Evolutionary conservation across 1,140 invertebrate species (phyloP).

Genomic region (Teleopsis dalmanni): DNA sequence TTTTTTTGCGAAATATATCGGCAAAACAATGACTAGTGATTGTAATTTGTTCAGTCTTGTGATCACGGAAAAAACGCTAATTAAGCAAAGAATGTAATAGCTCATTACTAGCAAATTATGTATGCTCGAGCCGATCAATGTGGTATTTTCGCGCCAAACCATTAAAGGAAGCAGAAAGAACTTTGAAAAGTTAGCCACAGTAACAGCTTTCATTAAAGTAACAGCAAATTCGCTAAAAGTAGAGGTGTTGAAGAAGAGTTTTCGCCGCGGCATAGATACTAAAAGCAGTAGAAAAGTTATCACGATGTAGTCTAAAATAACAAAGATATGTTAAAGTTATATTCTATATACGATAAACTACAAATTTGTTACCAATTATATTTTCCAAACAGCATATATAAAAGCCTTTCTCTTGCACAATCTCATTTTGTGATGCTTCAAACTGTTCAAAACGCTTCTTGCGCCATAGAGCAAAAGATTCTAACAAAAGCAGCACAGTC

Average conservation of each 20-base stretch:
- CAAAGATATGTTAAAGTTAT: too few relatives aligned
- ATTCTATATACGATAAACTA: too few relatives aligned
- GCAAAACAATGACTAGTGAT: constrained; percentile 8
- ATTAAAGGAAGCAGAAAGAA: constrained; percentile 47
- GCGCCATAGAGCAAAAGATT: constrained; percentile 53
- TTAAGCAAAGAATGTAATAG: constrained; percentile 31
- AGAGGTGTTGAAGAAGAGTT: not conserved
- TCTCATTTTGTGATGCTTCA: constrained; percentile 38
- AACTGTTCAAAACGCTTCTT: constrained; percentile 28
- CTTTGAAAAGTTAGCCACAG: constrained; percentile 46
- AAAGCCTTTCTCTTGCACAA: constrained; percentile 48
- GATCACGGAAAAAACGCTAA: constrained; percentile 24
- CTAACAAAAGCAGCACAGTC: constrained; percentile 51
- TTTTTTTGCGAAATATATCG: constrained; percentile 8
- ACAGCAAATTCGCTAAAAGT: constrained; percentile 14
- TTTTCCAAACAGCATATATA: constrained; percentile 43
- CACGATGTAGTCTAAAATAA: constrained; percentile 27
- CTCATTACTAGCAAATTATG: constrained; percentile 31
- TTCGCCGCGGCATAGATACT: not conserved
- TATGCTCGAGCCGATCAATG: constrained; percentile 31
- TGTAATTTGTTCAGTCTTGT: not conserved
- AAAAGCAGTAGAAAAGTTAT: constrained; percentile 23
- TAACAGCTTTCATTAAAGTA: constrained; percentile 40
- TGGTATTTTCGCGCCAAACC: constrained; percentile 47
- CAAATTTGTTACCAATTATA: constrained; percentile 28